These are phyloP conservation scores for Artibeus jamaicensis DNA, from an alignment of 2,797 vertebrate species.

Conservation along the genomic window DNA sequence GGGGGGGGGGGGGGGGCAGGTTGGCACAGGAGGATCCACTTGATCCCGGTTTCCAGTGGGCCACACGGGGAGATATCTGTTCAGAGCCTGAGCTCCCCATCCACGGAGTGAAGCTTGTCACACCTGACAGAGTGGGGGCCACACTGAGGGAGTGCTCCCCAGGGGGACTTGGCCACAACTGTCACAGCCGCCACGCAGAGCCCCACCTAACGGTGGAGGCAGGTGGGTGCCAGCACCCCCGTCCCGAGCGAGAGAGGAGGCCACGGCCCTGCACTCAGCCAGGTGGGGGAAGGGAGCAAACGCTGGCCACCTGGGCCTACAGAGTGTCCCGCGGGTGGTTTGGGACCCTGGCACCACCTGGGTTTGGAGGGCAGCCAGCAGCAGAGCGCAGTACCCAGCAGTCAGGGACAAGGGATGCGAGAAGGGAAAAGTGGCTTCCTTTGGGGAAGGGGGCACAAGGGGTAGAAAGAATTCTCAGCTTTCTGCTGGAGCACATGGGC, in stretches of 20 bases:
- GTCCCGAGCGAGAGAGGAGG: not conserved
- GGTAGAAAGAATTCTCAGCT: not conserved
- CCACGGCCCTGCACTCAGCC: not conserved
- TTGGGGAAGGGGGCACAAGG: not conserved
- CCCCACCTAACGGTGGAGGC: slow-evolving; percentile 82
- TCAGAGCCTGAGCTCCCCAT: slow-evolving; percentile 87
- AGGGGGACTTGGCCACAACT: slow-evolving; percentile 87
- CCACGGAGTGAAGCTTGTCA: slow-evolving; percentile 86
- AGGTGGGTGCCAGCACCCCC: accelerated
- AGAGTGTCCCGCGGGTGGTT: not conserved
- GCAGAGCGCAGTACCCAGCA: not conserved
- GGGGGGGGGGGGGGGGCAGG: not conserved
- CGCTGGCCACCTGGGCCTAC: not conserved
- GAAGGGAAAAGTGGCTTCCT: too few species aligned
- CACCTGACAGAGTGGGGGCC: slow-evolving; percentile 87
- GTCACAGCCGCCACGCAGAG: slow-evolving; percentile 87
- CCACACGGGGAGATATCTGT: slow-evolving; percentile 86
- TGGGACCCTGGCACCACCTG: not conserved
- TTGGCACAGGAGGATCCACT: slow-evolving; percentile 81
- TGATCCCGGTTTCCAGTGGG: slow-evolving; percentile 85
- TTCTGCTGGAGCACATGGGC: not conserved
- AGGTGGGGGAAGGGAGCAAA: not conserved
- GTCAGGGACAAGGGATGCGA: accelerated
- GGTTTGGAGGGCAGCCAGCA: not conserved
- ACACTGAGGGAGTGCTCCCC: slow-evolving; percentile 88